Conservation (phyloP, 2,888 invertebrate genomes). For the Meghimatium bilineatum region DNA sequence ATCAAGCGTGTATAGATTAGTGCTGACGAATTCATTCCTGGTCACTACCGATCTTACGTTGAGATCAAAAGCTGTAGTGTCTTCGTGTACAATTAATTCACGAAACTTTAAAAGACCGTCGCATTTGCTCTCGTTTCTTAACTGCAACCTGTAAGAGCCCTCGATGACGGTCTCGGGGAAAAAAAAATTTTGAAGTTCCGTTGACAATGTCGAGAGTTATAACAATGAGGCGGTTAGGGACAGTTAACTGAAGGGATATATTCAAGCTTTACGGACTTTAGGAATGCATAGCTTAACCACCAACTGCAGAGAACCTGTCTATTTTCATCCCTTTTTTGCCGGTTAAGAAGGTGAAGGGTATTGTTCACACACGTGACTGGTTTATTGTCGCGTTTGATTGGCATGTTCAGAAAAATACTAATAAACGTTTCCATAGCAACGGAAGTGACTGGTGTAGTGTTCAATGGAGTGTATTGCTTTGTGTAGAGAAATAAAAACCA, state of each 20-base stretch:
- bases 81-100: background rate
- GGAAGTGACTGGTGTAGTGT: background rate
- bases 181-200: too few relatives aligned
- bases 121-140: background rate
- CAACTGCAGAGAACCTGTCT: background rate
- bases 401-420: too few relatives aligned
- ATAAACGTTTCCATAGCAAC: too few relatives aligned
- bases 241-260: background rate
- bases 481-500: too few relatives aligned
- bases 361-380: background rate
- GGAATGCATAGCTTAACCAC: background rate
- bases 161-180: background rate
- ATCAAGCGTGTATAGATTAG: conserved; percentile 14
- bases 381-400: too few relatives aligned
- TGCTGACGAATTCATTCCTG: background rate
- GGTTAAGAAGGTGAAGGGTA: background rate
- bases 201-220: background rate
- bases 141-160: conserved; percentile 15
- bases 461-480: too few relatives aligned
- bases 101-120: background rate
- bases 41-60: background rate
- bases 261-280: background rate
- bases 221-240: background rate
- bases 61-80: conserved; percentile 4
- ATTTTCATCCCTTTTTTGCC: background rate